These are phyloP conservation scores for Megaleporinus macrocephalus DNA, from an alignment of 2,113 vertebrate species.

Conservation along the genomic window DNA sequence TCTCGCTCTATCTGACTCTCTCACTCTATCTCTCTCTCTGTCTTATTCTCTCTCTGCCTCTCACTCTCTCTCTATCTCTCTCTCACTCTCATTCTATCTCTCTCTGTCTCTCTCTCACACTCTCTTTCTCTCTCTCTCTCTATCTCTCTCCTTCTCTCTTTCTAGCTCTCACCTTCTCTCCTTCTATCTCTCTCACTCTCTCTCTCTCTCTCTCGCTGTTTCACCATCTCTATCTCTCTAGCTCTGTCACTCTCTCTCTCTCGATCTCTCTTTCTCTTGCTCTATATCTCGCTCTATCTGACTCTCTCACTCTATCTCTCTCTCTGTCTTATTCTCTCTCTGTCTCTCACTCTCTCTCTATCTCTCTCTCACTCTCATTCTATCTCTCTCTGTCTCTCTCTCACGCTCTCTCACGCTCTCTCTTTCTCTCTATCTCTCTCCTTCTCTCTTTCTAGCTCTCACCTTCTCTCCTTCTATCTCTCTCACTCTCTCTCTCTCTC, in stretches of 20 bases:
- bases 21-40: not conserved
- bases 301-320: slow-evolving; percentile 1
- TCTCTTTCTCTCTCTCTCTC: slow-evolving; percentile 1
- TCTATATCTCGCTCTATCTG: too few relatives aligned
- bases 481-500: not conserved
- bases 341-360: not conserved
- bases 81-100: not conserved
- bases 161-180: too few relatives aligned
- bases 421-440: too few relatives aligned
- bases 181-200: not conserved
- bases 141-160: too few relatives aligned
- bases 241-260: not conserved
- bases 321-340: too few relatives aligned
- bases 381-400: too few relatives aligned
- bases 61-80: slow-evolving; percentile 1
- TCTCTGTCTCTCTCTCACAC: not conserved
- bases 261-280: not conserved
- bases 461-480: not conserved
- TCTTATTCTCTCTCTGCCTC: too few relatives aligned
- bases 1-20: too few relatives aligned
- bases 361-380: not conserved
- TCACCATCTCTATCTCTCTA: too few relatives aligned
- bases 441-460: too few relatives aligned
- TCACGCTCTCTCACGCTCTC: not conserved
- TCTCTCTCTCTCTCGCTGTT: slow-evolving; percentile 9